A percentile compares a stretch with the other conserved stretches of the same genome.
phyloP scores from a whole-genome alignment of 1,140 invertebrate genomes.

The Anagrus nilaparvatae region DNA sequence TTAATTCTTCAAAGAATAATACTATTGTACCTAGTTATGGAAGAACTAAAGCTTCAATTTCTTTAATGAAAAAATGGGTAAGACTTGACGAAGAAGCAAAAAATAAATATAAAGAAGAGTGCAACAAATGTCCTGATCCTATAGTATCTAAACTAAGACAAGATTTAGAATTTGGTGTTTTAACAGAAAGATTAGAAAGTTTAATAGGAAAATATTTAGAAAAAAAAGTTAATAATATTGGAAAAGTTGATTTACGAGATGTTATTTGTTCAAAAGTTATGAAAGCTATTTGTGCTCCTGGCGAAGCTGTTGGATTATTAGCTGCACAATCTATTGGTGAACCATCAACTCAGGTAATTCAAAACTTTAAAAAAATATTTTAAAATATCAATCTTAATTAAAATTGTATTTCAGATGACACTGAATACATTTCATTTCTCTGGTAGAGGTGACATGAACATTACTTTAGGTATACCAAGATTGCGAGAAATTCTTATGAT shows the following conservation, averaged over 20 bases:
- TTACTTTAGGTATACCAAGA: slow-evolving; percentile 94
- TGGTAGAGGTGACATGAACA: slow-evolving; percentile 99
- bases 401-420: too few species aligned
- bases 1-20: slow-evolving; percentile 25
- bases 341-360: slow-evolving; percentile 84
- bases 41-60: slow-evolving; percentile 37
- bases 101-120: slow-evolving; percentile 34
- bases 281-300: slow-evolving; percentile 69
- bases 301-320: slow-evolving; percentile 87
- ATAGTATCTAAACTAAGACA: slow-evolving; percentile 57
- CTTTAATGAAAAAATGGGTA: slow-evolving; percentile 55
- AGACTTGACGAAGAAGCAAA: slow-evolving; percentile 47
- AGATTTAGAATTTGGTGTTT: slow-evolving; percentile 66
- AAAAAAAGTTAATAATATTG: slow-evolving; percentile 23
- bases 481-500: slow-evolving; percentile 95
- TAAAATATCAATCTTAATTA: too few species aligned
- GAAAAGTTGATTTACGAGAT: slow-evolving; percentile 50
- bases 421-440: slow-evolving; percentile 99
- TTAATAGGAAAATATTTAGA: slow-evolving; percentile 57
- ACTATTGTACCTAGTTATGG: slow-evolving; percentile 23
- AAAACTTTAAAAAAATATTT: too few species aligned
- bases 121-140: slow-evolving; percentile 59
- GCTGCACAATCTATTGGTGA: slow-evolving; percentile 90
- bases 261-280: slow-evolving; percentile 70
- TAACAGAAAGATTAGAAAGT: slow-evolving; percentile 66